phyloP scores from a whole-genome alignment of 2,888 invertebrate genomes.

The Brachycybe producta region DNA sequence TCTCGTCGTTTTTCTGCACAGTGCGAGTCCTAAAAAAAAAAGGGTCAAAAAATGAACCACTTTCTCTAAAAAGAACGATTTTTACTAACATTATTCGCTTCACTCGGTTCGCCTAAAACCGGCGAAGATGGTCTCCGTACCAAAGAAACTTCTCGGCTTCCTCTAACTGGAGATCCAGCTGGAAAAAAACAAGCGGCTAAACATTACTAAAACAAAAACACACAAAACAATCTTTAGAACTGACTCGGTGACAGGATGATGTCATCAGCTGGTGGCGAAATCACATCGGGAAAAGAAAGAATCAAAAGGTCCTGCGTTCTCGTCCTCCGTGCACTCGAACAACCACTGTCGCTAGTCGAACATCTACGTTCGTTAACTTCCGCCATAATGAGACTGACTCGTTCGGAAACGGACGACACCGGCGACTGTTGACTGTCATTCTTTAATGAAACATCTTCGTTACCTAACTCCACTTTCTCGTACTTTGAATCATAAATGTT shows the following conservation, averaged over 20 bases:
- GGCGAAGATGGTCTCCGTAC: conserved; percentile 14
- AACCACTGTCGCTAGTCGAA: not conserved
- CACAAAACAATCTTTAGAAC: not conserved
- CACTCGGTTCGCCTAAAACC: conserved; percentile 9
- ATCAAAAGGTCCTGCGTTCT: conserved; percentile 9
- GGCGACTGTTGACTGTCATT: too few relatives aligned
- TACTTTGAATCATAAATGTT: too few relatives aligned
- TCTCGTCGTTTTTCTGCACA: too few relatives aligned
- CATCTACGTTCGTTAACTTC: conserved; percentile 9
- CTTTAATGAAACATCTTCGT: too few relatives aligned
- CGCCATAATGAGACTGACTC: conserved; percentile 14
- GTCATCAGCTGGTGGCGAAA: not conserved
- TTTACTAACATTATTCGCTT: not conserved
- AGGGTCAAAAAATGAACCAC: too few relatives aligned
- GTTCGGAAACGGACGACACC: conserved; percentile 3
- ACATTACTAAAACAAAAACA: too few relatives aligned
- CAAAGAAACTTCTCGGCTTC: not conserved
- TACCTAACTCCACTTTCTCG: too few relatives aligned
- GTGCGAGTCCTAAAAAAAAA: too few relatives aligned
- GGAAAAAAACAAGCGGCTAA: too few relatives aligned
- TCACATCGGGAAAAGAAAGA: conserved; percentile 6
- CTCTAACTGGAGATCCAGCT: too few relatives aligned
- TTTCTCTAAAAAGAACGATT: too few relatives aligned
- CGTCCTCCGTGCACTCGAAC: too few relatives aligned
- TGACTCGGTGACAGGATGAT: not conserved